Evolutionary conservation across 1,140 invertebrate genomes (phyloP), one percentile per base, ranked within the genome.

Genomic region (Hirudo medicinalis): DNA sequence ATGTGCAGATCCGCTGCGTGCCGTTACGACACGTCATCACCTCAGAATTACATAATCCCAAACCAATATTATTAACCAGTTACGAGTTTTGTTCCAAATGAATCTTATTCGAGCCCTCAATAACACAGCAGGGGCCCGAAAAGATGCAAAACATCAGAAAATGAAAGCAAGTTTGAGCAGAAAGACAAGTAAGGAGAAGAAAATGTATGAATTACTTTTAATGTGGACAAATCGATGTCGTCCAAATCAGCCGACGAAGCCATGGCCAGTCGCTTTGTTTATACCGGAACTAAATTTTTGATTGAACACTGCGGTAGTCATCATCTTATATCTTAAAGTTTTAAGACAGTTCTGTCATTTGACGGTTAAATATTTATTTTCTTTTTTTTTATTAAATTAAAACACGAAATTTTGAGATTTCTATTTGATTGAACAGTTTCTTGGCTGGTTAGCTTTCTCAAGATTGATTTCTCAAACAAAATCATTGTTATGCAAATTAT

Each of bases 141-240:
- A 63, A 32, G 19, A 1, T 6, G 22, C 29, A 63, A 25, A 25
- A 63, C 11, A 63, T 8, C 29, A 11, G 8, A 63, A 63, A 63
- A 32, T 22, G 3, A 63, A 8, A 63, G 29, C 22, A 22, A 63
- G 57, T 20, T 63, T 11, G 11, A 20, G 13, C 19, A 63, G 29
- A 32, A 22, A 63, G 29, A 22, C 29, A 13, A 63, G 5, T 2
- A 11, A 32, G 11, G 57, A 8, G 8, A 19, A 25, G 15, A 63
- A 63, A 19, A 19, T 11, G 6, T 9, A 22, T 63, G 11, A 63
- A 63, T 25, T 63, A 63, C 57, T 63, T 63, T 63, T 32, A 63
- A 63, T 25, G 57, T 63, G 57, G 57, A 25, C 29, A 63, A 63
- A 63, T 63, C 57, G 19, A 63, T 63, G 57, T 63, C 57, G 11